phyloP scores from a whole-genome alignment of 2,888 invertebrate species.

The Hypercompe scribonia region DNA sequence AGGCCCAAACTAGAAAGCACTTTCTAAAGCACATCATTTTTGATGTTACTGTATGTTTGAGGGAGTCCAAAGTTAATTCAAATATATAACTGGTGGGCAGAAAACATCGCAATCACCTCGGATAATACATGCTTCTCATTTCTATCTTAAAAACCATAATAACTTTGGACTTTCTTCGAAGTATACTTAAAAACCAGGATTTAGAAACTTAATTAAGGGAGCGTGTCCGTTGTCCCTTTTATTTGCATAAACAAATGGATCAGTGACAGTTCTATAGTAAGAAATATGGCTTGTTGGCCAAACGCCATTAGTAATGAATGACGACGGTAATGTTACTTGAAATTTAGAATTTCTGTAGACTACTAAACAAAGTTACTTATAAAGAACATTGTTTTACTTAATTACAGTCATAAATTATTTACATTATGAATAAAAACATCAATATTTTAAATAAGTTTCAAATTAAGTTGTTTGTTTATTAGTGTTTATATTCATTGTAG shows the following conservation, averaged over 20 bases:
- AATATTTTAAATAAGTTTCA: neutral
- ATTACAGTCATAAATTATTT: conserved; percentile 7
- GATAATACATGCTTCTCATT: neutral
- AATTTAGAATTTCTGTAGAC: conserved; percentile 1
- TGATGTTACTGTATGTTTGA: no score
- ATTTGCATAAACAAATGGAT: conserved; percentile 27
- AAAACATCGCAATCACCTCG: no score
- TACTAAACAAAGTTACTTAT: neutral
- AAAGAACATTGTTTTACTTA: conserved; percentile 8
- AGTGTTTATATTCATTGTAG: neutral
- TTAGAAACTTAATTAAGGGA: conserved; percentile 30
- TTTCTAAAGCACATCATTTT: no score
- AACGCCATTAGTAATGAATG: conserved; percentile 17
- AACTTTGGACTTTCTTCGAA: neutral
- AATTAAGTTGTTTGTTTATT: neutral
- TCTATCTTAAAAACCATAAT: neutral
- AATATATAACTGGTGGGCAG: no score
- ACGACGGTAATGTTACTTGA: conserved; percentile 8
- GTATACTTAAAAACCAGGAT: conserved; percentile 4
- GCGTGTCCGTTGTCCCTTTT: conserved; percentile 21
- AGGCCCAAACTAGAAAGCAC: no score
- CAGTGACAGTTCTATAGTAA: conserved; percentile 21
- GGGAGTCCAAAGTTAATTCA: no score
- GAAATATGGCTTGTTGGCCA: conserved; percentile 19
- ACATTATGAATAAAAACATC: conserved; percentile 1